Percentiles rank a stretch among this genome's conserved stretches.
Evolutionary conservation across 2,797 vertebrate genomes (phyloP).

Genomic region (Dryobates pubescens): DNA sequence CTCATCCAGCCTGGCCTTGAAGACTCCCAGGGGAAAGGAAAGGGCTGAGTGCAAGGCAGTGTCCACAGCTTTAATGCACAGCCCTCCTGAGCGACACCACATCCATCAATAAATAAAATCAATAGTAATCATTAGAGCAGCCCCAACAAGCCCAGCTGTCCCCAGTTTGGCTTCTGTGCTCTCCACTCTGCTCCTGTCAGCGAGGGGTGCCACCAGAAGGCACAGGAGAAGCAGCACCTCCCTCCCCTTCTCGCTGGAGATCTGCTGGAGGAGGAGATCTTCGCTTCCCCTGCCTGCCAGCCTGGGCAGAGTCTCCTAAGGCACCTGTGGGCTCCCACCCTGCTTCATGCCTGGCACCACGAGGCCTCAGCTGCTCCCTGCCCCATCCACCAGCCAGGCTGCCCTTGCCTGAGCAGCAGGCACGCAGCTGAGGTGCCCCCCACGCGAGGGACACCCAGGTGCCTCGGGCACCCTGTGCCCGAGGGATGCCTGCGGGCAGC

Average conservation of each 20-base stretch:
- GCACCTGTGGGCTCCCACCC: background rate
- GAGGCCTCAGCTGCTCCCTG: constrained; percentile 15
- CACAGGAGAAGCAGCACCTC: background rate
- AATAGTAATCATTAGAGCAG: constrained; percentile 37
- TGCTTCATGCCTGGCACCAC: background rate
- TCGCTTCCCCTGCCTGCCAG: background rate
- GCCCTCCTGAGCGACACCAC: constrained; percentile 28
- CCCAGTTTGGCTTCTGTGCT: constrained; percentile 44
- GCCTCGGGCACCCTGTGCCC: fast-evolving
- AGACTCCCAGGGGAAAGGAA: background rate
- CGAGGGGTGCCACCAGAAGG: background rate
- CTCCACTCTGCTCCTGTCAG: background rate
- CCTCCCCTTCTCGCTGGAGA: background rate
- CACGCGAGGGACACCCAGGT: fast-evolving
- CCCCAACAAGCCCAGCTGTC: constrained; percentile 47
- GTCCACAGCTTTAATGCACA: constrained; percentile 60
- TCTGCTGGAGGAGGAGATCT: background rate
- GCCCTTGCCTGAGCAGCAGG: background rate
- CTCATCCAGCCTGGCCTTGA: background rate
- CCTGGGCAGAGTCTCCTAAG: background rate
- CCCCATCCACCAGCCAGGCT: background rate
- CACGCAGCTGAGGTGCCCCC: background rate
- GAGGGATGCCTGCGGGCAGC: background rate
- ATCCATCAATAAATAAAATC: constrained; percentile 64
- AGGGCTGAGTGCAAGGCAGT: background rate